A percentile compares a stretch with the other conserved stretches of the same genome.
Conservation (phyloP, 2,113 vertebrate genomes). For the Syrmaticus mikado region DNA sequence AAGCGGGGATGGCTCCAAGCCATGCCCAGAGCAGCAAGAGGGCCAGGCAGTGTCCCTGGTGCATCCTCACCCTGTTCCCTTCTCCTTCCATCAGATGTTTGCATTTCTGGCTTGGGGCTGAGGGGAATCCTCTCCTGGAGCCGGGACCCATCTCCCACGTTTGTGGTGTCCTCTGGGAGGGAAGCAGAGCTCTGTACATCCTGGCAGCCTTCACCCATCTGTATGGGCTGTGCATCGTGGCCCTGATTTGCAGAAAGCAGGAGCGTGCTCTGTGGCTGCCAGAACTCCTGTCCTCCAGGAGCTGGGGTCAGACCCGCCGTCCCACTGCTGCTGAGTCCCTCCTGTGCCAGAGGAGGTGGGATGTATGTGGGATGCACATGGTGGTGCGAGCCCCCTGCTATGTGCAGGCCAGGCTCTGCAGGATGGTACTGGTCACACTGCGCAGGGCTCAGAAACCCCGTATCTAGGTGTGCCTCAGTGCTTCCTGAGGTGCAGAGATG, state of each 20-base stretch:
- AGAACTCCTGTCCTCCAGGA: neutral
- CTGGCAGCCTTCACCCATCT: neutral
- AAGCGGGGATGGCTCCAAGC: neutral
- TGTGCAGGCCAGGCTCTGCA: neutral
- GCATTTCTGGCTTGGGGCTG: neutral
- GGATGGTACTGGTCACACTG: no score
- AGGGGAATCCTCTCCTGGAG: neutral
- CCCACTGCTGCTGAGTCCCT: neutral
- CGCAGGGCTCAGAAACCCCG: neutral
- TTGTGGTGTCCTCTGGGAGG: neutral
- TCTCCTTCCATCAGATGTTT: neutral
- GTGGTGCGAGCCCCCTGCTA: neutral
- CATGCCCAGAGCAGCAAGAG: neutral
- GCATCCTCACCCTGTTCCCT: neutral
- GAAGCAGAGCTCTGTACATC: neutral
- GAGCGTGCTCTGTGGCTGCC: neutral
- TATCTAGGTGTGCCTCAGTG: neutral
- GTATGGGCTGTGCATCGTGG: neutral
- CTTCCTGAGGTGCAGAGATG: neutral
- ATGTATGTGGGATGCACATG: neutral
- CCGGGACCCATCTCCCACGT: neutral
- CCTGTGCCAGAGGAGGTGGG: neutral
- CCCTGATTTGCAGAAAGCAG: neutral
- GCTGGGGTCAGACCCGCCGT: neutral
- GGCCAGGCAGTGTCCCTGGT: neutral